A percentile compares a stretch with the other conserved stretches of the same genome.
These are phyloP conservation scores for Tachina fera DNA, from an alignment of 2,888 invertebrate genomes.

Conservation along the genomic window DNA sequence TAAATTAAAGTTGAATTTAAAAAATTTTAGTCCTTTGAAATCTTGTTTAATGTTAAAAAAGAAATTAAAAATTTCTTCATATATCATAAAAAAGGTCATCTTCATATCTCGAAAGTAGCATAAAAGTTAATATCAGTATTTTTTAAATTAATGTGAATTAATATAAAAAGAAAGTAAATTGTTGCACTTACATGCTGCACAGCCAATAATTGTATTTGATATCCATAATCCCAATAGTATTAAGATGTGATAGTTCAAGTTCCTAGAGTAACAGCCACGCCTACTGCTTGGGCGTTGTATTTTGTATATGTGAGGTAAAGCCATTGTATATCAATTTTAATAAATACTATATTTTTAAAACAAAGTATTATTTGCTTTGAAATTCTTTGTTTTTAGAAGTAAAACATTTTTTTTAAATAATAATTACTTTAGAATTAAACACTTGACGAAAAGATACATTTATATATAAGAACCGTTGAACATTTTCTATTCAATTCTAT, in stretches of 20 bases:
- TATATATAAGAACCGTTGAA: background rate
- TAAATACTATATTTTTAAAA: conserved; percentile 36
- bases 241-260: conserved; percentile 58
- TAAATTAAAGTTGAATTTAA: too few relatives aligned
- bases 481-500: background rate
- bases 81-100: too few relatives aligned
- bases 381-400: conserved; percentile 25
- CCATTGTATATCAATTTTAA: conserved; percentile 49
- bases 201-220: conserved; percentile 70
- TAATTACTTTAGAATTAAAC: background rate
- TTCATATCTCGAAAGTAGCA: too few relatives aligned
- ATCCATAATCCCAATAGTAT: conserved; percentile 72
- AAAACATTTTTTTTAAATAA: conserved; percentile 47
- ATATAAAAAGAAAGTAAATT: background rate
- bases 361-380: background rate
- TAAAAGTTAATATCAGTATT: too few relatives aligned
- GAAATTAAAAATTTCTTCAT: too few relatives aligned
- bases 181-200: conserved; percentile 72
- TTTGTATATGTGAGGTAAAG: conserved; percentile 49
- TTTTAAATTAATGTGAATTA: background rate
- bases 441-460: background rate
- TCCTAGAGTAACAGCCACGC: conserved; percentile 65
- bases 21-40: too few relatives aligned
- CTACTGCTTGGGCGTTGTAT: conserved; percentile 51
- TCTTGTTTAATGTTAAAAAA: too few relatives aligned